These are phyloP conservation scores for Acanthopleura granulata DNA, from an alignment of 2,888 invertebrate genomes.

Conservation along the genomic window DNA sequence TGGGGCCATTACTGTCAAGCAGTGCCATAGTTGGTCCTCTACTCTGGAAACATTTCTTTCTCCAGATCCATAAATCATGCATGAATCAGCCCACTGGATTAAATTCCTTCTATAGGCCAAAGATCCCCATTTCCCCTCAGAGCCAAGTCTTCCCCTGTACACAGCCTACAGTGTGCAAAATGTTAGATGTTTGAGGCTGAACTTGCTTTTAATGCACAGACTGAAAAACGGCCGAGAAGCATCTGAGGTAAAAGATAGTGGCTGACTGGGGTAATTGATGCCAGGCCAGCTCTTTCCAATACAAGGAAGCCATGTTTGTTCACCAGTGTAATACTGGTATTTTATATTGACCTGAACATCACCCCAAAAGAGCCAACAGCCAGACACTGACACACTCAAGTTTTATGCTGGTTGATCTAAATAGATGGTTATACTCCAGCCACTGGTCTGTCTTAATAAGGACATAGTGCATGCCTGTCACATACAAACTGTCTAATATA, in stretches of 20 bases:
- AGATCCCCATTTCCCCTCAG: conserved; percentile 8
- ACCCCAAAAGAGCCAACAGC: background rate
- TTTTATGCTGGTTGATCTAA: no score
- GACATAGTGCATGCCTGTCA: no score
- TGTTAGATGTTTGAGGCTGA: conserved; percentile 2
- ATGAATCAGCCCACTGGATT: conserved; percentile 8
- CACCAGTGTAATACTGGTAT: conserved; percentile 10
- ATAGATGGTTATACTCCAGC: no score
- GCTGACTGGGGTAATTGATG: conserved; percentile 6
- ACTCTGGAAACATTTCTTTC: background rate
- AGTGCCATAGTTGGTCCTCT: background rate
- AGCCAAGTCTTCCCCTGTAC: background rate
- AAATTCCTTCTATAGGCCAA: conserved; percentile 10
- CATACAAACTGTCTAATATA: no score
- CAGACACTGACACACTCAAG: no score
- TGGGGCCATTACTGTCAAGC: background rate
- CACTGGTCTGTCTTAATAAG: no score
- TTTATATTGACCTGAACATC: conserved; percentile 17
- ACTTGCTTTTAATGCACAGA: background rate
- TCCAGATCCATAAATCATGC: conserved; percentile 5
- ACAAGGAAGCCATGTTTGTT: conserved; percentile 16
- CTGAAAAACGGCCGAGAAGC: background rate
- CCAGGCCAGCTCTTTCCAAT: background rate
- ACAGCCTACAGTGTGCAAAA: conserved; percentile 5
- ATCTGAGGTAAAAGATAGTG: conserved; percentile 1